A percentile compares a stretch with the other conserved stretches of the same genome.
Evolutionary conservation across 2,888 invertebrate genomes (phyloP).

Genomic region (Augiades crinisus): DNA sequence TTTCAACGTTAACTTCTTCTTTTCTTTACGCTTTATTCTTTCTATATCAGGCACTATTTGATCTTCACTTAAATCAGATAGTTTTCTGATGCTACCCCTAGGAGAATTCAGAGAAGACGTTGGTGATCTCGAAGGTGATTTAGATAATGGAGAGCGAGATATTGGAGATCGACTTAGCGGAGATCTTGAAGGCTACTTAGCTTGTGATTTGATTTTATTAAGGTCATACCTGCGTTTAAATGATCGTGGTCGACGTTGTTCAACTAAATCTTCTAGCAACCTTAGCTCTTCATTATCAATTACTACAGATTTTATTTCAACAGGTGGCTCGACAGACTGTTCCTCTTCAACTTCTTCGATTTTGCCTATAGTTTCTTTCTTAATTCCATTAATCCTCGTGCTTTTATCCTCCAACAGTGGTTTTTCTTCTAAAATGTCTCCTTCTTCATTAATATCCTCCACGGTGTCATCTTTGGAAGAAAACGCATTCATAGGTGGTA

Average conservation of each 20-base stretch:
- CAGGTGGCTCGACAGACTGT: slow-evolving; percentile 51
- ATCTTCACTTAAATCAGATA: slow-evolving; percentile 76
- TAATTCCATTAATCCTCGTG: slow-evolving; percentile 39
- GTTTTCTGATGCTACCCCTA: slow-evolving; percentile 73
- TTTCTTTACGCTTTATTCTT: slow-evolving; percentile 73
- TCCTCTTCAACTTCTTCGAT: slow-evolving; percentile 81
- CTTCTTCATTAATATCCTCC: slow-evolving; percentile 87
- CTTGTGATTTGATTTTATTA: slow-evolving; percentile 62
- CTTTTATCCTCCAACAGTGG: slow-evolving; percentile 68
- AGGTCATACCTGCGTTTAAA: slow-evolving; percentile 74
- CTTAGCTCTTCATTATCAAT: slow-evolving; percentile 82
- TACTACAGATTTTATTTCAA: slow-evolving; percentile 67
- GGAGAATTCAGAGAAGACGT: slow-evolving; percentile 78
- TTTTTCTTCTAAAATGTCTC: slow-evolving; percentile 83
- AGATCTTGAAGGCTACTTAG: slow-evolving; percentile 68
- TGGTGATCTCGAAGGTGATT: slow-evolving; percentile 75
- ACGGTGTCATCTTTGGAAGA: slow-evolving; percentile 95
- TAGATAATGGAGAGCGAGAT: slow-evolving; percentile 73
- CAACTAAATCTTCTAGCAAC: slow-evolving; percentile 77
- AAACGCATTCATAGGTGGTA: slow-evolving; percentile 92
- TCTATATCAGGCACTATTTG: slow-evolving; percentile 77
- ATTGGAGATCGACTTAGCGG: slow-evolving; percentile 71
- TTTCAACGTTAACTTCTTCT: slow-evolving; percentile 70
- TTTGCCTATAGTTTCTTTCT: slow-evolving; percentile 64
- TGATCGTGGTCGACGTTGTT: slow-evolving; percentile 72